A percentile compares a stretch with the other conserved stretches of the same genome.
Conservation (phyloP, 1,140 invertebrate species). For the Plutomurus gul region DNA sequence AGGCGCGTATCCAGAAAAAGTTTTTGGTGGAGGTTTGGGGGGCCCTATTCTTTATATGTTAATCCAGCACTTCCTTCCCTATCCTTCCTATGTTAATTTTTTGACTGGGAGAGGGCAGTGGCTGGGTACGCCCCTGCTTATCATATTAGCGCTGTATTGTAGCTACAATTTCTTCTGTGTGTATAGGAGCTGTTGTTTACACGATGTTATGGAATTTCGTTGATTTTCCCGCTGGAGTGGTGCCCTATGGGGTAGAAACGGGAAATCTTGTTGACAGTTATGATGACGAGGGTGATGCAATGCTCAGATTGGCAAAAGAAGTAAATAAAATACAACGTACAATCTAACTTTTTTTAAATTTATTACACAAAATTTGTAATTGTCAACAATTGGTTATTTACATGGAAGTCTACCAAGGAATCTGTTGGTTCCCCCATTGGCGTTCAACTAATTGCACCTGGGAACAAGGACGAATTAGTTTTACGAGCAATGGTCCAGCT, state of each 20-base stretch:
- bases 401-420: neutral
- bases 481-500: conserved; percentile 56
- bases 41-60: conserved; percentile 37
- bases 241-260: conserved; percentile 56
- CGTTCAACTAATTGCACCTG: conserved; percentile 57
- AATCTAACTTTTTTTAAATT: neutral
- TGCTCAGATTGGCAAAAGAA: neutral
- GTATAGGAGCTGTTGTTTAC: conserved; percentile 49
- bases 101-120: no score
- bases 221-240: conserved; percentile 57
- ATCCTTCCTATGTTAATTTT: neutral
- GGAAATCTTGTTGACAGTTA: conserved; percentile 50
- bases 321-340: neutral
- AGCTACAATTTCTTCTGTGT: neutral
- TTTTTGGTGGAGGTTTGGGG: no score
- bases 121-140: no score
- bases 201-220: conserved; percentile 56
- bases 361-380: neutral
- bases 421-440: conserved; percentile 57
- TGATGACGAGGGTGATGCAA: neutral
- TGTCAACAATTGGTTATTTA: neutral
- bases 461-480: conserved; percentile 57
- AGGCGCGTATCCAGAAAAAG: neutral
- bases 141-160: no score
- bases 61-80: neutral